Conservation (phyloP, 2,797 vertebrate genomes). For the Benthosema pterotum region DNA sequence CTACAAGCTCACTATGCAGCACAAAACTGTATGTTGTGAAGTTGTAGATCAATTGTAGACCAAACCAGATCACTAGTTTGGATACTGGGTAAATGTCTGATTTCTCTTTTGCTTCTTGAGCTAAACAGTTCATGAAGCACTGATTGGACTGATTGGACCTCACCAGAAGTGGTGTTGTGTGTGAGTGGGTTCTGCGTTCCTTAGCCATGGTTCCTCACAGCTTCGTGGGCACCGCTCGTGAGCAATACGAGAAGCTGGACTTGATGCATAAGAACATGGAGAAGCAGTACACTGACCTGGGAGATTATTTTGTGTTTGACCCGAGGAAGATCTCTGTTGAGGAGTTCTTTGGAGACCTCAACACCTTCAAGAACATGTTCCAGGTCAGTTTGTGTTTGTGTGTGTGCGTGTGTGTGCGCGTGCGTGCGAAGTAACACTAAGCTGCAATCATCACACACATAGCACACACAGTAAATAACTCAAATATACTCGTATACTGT, state of each 20-base stretch:
- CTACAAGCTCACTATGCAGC: too few relatives aligned
- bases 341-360: constrained; percentile 87
- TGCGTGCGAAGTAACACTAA: too few relatives aligned
- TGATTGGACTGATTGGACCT: too few relatives aligned
- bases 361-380: constrained; percentile 89
- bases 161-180: too few relatives aligned
- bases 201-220: constrained; percentile 78
- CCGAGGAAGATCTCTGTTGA: constrained; percentile 82
- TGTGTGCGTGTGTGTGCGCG: constrained; percentile 24
- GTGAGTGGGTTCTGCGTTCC: constrained; percentile 42
- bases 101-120: too few relatives aligned
- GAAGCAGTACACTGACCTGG: constrained; percentile 81
- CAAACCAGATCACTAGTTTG: too few relatives aligned
- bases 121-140: too few relatives aligned
- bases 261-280: constrained; percentile 90
- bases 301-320: constrained; percentile 84
- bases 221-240: constrained; percentile 81
- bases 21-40: too few relatives aligned
- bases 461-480: not conserved
- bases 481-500: not conserved
- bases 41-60: too few relatives aligned
- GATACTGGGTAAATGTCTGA: too few relatives aligned
- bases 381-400: constrained; percentile 67
- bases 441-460: too few relatives aligned
- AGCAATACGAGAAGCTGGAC: constrained; percentile 84